Conservation (phyloP, 35 echinoderm and acorn worm species). For the Apostichopus californicus region DNA sequence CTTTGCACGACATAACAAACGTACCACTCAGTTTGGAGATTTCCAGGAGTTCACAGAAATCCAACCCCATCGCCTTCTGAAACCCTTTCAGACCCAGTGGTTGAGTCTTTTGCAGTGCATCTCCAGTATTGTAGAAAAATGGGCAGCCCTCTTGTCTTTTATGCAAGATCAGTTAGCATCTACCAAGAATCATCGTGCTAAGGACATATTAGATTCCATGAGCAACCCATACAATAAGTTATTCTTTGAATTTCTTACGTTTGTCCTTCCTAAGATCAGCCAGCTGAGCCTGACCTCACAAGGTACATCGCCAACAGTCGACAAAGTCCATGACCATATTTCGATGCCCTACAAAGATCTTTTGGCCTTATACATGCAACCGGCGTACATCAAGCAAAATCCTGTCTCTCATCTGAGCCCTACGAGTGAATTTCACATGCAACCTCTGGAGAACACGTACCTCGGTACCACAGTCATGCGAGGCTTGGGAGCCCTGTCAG, state of each 20-base stretch:
- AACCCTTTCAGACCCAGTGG: conserved; percentile 37
- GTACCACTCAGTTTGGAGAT: conserved; percentile 19
- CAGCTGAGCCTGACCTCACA: not conserved
- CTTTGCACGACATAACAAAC: conserved; percentile 4
- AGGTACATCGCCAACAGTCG: conserved; percentile 17
- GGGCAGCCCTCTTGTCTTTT: not conserved
- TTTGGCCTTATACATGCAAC: conserved; percentile 26
- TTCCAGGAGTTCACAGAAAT: conserved; percentile 19
- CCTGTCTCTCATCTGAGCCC: conserved; percentile 4
- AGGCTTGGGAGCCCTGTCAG: not conserved
- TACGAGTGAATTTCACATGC: conserved; percentile 17
- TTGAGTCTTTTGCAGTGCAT: conserved; percentile 29
- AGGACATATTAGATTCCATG: conserved; percentile 17
- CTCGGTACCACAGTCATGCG: conserved; percentile 28
- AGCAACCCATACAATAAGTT: conserved; percentile 36
- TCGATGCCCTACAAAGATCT: conserved; percentile 6
- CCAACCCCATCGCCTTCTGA: conserved; percentile 22
- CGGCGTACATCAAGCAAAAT: conserved; percentile 12
- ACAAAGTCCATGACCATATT: conserved; percentile 9
- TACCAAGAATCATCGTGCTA: not conserved
- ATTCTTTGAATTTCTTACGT: conserved; percentile 26
- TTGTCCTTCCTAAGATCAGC: conserved; percentile 14
- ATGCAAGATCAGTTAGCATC: conserved; percentile 25
- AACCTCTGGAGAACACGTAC: conserved; percentile 33
- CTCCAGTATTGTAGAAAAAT: conserved; percentile 4